Base-by-base conservation (phyloP, 1,140 invertebrate genomes). In the Grapholita molesta region DNA sequence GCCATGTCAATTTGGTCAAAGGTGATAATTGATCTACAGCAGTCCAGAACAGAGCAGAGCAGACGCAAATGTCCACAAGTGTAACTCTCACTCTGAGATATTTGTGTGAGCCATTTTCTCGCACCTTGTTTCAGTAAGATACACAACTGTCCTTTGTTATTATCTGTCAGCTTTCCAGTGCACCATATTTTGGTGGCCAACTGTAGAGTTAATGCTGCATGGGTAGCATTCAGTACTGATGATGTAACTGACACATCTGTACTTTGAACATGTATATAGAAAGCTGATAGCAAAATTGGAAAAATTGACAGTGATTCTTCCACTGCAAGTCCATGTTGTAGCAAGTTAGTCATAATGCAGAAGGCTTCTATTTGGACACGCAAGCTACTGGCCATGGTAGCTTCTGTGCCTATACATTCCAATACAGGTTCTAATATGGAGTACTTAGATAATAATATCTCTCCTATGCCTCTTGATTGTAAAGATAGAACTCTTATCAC, bases 291-390 rank as follows among this genome's bases (percentile, higher is more conserved):
- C 68, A 94, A 77, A 25, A 93, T 68, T 12, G 90, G 90, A 69
- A 79, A 84, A 15, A 93, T 65, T 35, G 82, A 75, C 67, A 77
- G 70, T 33, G 90, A 76, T 74, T 85, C 75, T 21, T 93, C 87
- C 21, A 83, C 64, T 3, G 82, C 86, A 67, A 93, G 69, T 21
- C 84, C 79, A 77, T 91, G 93, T 70, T 87, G 77, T 3, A 93
- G 52, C 21, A 93, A 76, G 64, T 92, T 86, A 30, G 89, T 87
- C 77, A 92, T 88, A 67, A 93, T 86, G 79, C 90, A 86, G 48
- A 91, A 88, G 15, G 93, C 85, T 89, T 95, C 94, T 11, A 93
- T 94, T 83, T 95, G 94, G 70, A 95, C 85, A 66, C 92, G 90
- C 33, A 94, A 72, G 11, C 92, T 91, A 78, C 89, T 91, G 12